Evolutionary conservation across 2,113 vertebrate genomes (phyloP).

Genomic region (Cettia cetti): DNA sequence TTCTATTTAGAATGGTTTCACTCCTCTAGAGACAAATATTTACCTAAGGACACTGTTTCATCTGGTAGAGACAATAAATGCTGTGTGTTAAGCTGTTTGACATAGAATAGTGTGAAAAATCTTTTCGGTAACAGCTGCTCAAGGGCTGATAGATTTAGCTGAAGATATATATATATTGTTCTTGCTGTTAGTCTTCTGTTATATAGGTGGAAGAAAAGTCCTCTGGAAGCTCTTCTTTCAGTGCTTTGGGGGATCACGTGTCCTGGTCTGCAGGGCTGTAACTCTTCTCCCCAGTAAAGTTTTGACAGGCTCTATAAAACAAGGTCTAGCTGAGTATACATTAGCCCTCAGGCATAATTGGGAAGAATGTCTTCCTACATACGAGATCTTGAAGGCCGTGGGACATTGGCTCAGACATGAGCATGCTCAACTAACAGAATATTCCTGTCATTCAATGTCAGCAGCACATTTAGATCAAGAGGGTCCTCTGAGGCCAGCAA

Average conservation of each 20-base stretch:
- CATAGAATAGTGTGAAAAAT: neutral
- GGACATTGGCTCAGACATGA: neutral
- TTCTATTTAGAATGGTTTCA: neutral
- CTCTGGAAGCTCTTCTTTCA: neutral
- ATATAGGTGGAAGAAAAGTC: neutral
- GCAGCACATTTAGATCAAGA: neutral
- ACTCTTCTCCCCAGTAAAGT: neutral
- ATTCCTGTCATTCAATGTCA: neutral
- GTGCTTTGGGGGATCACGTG: neutral
- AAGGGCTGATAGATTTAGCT: neutral
- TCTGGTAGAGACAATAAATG: neutral
- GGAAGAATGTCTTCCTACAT: fast-evolving
- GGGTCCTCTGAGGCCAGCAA: neutral
- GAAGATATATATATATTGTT: neutral
- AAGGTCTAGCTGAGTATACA: neutral
- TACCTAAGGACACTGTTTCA: neutral
- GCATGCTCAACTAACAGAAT: neutral
- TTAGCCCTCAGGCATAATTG: neutral
- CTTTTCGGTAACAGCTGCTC: neutral
- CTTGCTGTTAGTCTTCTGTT: neutral
- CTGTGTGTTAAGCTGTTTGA: neutral
- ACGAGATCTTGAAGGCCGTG: neutral
- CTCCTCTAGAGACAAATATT: neutral
- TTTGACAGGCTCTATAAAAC: neutral
- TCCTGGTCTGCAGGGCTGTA: neutral